Evolutionary conservation across 2,888 invertebrate species (phyloP).

Genomic region (Drosophila kanekoi): DNA sequence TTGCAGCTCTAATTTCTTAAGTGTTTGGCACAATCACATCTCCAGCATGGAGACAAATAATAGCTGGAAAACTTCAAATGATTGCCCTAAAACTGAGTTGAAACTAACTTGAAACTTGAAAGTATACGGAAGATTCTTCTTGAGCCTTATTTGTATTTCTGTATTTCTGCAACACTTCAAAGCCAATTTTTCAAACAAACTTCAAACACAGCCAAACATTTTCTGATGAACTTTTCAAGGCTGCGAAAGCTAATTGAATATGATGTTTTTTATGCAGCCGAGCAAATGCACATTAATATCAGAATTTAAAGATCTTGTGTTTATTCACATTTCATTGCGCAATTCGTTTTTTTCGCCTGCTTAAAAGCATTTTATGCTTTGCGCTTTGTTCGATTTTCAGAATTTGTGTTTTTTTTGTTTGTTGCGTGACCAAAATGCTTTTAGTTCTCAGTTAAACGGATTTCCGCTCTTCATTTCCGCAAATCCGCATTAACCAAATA

Average conservation of each 20-base stretch:
- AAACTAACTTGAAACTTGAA: too few species aligned
- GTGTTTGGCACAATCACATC: too few species aligned
- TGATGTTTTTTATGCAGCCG: constrained; percentile 2
- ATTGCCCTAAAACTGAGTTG: too few species aligned
- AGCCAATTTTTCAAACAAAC: background rate
- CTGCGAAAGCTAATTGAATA: background rate
- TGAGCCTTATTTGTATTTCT: too few species aligned
- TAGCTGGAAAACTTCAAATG: too few species aligned
- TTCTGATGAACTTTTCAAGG: background rate
- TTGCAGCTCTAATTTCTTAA: too few species aligned
- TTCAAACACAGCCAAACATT: background rate
- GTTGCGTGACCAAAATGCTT: constrained; percentile 5
- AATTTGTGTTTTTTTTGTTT: constrained; percentile 7
- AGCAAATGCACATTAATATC: background rate
- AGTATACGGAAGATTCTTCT: too few species aligned
- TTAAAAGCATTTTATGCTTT: background rate
- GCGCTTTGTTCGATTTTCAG: constrained; percentile 2
- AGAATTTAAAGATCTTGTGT: too few species aligned
- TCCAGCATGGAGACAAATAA: too few species aligned
- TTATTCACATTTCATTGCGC: background rate
- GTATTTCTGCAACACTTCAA: too few species aligned
- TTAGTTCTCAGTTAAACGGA: constrained; percentile 14
- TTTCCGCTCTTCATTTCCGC: constrained; percentile 25
- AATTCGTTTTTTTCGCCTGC: background rate
- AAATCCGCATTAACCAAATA: constrained; percentile 11